Evolutionary conservation across 2,888 invertebrate genomes (phyloP), one percentile per base, ranked within the genome.

Genomic region (Xanthostigma xanthostigma): DNA sequence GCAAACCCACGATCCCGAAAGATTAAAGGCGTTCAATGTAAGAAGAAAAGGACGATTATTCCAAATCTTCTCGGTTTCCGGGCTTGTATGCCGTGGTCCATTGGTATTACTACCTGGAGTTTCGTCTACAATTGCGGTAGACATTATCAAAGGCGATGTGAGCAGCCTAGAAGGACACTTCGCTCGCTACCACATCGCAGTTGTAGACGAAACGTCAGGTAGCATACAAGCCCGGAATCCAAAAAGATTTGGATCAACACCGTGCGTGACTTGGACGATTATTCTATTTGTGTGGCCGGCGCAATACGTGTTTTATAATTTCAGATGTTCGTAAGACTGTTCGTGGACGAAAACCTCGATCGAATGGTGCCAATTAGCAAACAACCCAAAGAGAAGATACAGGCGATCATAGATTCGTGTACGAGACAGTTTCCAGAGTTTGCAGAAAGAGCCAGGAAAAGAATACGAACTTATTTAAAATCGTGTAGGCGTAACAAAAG

Each of bases 361-460:
- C 79, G 95, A 62, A 92, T 92, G 75, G 92, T 95, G 50, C 95
- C 95, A 50, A 95, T 95, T 62, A 94, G 94, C 46, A 93, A 95
- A 64, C 95, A 95, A 69, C 95, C 95, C 9, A 95, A 95, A 65
- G 95, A 95, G 66, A 95, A 95, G 72, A 92, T 95, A 57, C 94
- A 95, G 64, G 95, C 94, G 14, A 95, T 95, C 64, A 91, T 95
- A 54, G 95, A 95, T 66, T 94, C 94, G 14, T 95, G 95, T 71
- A 90, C 93, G 53, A 76, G 95, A 58, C 95, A 95, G 72, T 95
- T 95, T 64, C 94, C 95, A 51, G 95, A 95, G 70, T 94, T 94
- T 62, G 91, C 92, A 50, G 93, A 94, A 64, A 78, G 95, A 50
- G 92, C 95, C 51, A 78, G 95, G 56, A 95, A 95, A 70, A 75